Conservation (phyloP, 2,113 vertebrate genomes). For the Kryptolebias marmoratus region DNA sequence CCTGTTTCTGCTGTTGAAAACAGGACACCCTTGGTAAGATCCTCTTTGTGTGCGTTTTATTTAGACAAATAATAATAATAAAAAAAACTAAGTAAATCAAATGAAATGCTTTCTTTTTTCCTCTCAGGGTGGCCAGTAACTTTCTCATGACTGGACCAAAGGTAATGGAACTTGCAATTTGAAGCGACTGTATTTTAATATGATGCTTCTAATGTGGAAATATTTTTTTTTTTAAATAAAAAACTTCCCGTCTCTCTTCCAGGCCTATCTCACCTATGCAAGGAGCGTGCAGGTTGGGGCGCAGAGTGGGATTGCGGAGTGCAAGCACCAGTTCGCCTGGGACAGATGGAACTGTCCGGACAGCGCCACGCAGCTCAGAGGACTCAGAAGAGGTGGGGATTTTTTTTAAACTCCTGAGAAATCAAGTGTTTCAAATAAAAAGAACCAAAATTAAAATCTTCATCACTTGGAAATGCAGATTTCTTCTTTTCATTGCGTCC, state of each 20-base stretch:
- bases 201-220: too few relatives aligned
- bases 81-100: background rate
- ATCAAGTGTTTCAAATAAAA: too few relatives aligned
- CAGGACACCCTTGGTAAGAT: slow-evolving; percentile 86
- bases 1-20: slow-evolving; percentile 68
- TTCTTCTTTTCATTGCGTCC: too few relatives aligned
- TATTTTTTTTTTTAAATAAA: too few relatives aligned
- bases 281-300: slow-evolving; percentile 90
- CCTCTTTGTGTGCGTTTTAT: background rate
- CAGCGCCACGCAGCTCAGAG: slow-evolving; percentile 88
- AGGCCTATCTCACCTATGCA: slow-evolving; percentile 92
- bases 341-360: slow-evolving; percentile 98
- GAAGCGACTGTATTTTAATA: too few relatives aligned
- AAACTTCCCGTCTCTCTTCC: slow-evolving; percentile 16
- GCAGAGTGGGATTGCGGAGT: slow-evolving; percentile 90
- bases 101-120: slow-evolving; percentile 3
- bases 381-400: slow-evolving; percentile 84
- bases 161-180: slow-evolving; percentile 76
- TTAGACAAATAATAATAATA: background rate
- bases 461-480: too few relatives aligned
- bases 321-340: slow-evolving; percentile 95
- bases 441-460: too few relatives aligned
- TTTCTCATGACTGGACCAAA: slow-evolving; percentile 95
- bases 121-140: slow-evolving; percentile 91
- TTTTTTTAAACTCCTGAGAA: too few relatives aligned